Base-by-base conservation (phyloP, 2,797 vertebrate species). In the Micropoecilia bifurca region DNA sequence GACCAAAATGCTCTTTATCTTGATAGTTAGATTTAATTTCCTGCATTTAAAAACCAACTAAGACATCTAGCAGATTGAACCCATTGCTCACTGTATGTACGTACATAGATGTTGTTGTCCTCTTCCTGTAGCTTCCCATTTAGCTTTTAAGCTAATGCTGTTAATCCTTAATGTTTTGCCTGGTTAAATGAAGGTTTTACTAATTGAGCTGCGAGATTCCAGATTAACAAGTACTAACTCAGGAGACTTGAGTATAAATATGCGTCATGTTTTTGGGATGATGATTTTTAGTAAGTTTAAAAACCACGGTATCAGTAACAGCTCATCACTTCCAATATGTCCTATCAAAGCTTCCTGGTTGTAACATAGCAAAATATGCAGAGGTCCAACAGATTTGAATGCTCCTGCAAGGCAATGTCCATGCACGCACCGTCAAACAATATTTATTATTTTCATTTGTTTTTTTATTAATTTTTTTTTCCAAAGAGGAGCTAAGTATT, bases 401-500 rank as follows among this genome's bases (percentile, higher is more conserved):
- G 45, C 68, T 18, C 46, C 41, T 71, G n/a, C 25, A 18, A 28
- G 13, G n/a, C 2, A 3, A 1, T 18, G 25, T 28, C 13, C 41
- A 16, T 14, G 41, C 25, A 28, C 13, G 2, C 12, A 1, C n/a
- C 13, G 28, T 71, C 25, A 71, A 71, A 8, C 41, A 46, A 46
- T 25, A 46, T 28, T 28, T 16, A 7, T n/a, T 8, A 28, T 28
- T 71, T 28, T 25, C 43, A n/a, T n/a, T 43, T 69, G 6, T 14
- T 18, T 53, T 25, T 9, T 18, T 63, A 41, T 74, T 78, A 8
- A 1, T 3, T 41, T 28, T 75, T 68, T 5, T 6, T 68, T 14
- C 45, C 72, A 73, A 77, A 75, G 63, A 12, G 53, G 61, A 83
- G 71, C 59, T 33, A 41, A 78, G 78, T 57, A 72, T 80, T 85